Conservation (phyloP, 2,797 vertebrate species). For the Intellagama lesueurii region DNA sequence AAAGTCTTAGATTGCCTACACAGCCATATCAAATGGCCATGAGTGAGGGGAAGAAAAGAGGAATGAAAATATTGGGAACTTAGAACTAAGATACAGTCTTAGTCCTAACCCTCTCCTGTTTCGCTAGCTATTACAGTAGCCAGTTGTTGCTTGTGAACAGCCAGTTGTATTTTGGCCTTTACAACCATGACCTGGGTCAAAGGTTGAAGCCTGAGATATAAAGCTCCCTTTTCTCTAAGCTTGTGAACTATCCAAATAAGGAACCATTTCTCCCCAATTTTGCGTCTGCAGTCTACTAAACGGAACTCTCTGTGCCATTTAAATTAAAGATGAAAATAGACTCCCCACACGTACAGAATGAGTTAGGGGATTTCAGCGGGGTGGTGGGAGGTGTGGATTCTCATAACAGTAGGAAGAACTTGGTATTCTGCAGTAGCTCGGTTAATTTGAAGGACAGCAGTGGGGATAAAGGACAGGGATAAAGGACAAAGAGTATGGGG, state of each 20-base stretch:
- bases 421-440: not conserved
- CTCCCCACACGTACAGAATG: constrained; percentile 17
- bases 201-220: constrained; percentile 53
- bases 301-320: constrained; percentile 19
- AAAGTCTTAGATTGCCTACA: not conserved
- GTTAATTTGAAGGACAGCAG: constrained; percentile 21
- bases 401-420: constrained; percentile 22
- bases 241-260: constrained; percentile 38
- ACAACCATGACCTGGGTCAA: constrained; percentile 33
- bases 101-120: constrained; percentile 18
- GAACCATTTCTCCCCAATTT: not conserved
- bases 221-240: constrained; percentile 61
- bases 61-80: constrained; percentile 1
- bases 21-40: not conserved
- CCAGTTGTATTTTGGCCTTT: constrained; percentile 41
- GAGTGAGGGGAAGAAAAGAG: constrained; percentile 3
- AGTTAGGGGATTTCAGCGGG: constrained; percentile 22
- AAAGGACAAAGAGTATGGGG: not conserved
- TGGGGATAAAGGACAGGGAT: not conserved
- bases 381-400: constrained; percentile 2
- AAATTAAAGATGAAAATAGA: constrained; percentile 27
- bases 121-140: constrained; percentile 10
- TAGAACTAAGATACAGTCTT: constrained; percentile 8
- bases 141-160: not conserved
- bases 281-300: not conserved